Conservation (phyloP, 2,888 invertebrate genomes). For the Scelioninae gen. 2 region DNA sequence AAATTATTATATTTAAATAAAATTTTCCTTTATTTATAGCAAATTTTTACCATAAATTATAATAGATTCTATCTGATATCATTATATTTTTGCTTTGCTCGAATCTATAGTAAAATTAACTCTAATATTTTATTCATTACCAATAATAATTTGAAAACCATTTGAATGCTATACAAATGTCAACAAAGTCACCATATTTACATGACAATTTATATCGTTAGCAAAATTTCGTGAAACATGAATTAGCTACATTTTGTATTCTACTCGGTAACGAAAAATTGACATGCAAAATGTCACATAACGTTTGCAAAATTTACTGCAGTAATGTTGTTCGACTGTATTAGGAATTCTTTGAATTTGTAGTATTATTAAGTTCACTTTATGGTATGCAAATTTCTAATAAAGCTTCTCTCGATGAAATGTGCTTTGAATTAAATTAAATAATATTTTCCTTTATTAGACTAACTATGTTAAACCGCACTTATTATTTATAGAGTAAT, state of each 20-base stretch:
- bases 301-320: slow-evolving; percentile 17
- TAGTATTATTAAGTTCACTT: slow-evolving; percentile 31
- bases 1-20: too few species aligned
- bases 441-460: too few species aligned
- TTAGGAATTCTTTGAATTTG: slow-evolving; percentile 42
- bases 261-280: slow-evolving; percentile 28
- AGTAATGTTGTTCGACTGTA: slow-evolving; percentile 22
- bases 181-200: background rate
- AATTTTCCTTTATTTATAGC: too few species aligned
- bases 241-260: slow-evolving; percentile 15
- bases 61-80: too few species aligned
- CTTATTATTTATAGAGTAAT: too few species aligned
- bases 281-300: slow-evolving; percentile 22
- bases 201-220: slow-evolving; percentile 1
- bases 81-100: too few species aligned
- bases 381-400: slow-evolving; percentile 43
- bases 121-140: too few species aligned
- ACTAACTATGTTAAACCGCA: too few species aligned
- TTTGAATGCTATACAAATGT: background rate
- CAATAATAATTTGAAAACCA: too few species aligned
- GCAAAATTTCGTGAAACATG: background rate
- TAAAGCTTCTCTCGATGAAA: slow-evolving; percentile 16
- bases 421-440: slow-evolving; percentile 37
- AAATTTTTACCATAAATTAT: too few species aligned
- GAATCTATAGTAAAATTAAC: too few species aligned